A percentile compares a stretch with the other conserved stretches of the same genome.
These are phyloP conservation scores for Ecliptopera silaceata DNA, from an alignment of 2,888 invertebrate genomes.

Conservation along the genomic window DNA sequence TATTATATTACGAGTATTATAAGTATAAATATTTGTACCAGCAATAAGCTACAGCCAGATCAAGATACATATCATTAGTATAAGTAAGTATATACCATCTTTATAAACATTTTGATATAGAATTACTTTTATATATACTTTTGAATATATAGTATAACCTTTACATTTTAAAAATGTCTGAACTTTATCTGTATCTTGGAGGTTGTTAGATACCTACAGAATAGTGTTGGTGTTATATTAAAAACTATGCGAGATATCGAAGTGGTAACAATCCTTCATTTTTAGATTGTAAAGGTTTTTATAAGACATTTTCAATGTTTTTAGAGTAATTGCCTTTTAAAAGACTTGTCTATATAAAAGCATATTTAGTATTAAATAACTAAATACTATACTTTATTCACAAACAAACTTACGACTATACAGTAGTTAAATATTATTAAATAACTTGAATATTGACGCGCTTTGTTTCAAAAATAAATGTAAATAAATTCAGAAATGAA, in stretches of 20 bases:
- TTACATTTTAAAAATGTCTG: conserved; percentile 12
- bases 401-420: too few relatives aligned
- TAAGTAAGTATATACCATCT: conserved; percentile 55
- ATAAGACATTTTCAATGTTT: conserved; percentile 4
- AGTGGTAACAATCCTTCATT: not conserved
- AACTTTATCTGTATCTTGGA: not conserved
- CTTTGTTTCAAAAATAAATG: too few relatives aligned
- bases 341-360: conserved; percentile 26
- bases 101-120: conserved; percentile 50
- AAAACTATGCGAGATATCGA: too few relatives aligned
- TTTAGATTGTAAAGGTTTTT: conserved; percentile 8
- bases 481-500: too few relatives aligned
- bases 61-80: conserved; percentile 79
- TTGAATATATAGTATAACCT: conserved; percentile 15
- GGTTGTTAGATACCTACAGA: not conserved
- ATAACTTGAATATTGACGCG: too few relatives aligned
- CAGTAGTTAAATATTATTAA: too few relatives aligned
- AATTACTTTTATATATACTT: conserved; percentile 48
- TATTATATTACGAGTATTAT: conserved; percentile 35
- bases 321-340: conserved; percentile 26
- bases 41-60: conserved; percentile 69
- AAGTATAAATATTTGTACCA: conserved; percentile 47
- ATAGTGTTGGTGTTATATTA: too few relatives aligned
- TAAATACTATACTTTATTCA: too few relatives aligned
- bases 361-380: not conserved